Base-by-base conservation (phyloP, 2,797 vertebrate genomes). In the Anguilla pacifica region DNA sequence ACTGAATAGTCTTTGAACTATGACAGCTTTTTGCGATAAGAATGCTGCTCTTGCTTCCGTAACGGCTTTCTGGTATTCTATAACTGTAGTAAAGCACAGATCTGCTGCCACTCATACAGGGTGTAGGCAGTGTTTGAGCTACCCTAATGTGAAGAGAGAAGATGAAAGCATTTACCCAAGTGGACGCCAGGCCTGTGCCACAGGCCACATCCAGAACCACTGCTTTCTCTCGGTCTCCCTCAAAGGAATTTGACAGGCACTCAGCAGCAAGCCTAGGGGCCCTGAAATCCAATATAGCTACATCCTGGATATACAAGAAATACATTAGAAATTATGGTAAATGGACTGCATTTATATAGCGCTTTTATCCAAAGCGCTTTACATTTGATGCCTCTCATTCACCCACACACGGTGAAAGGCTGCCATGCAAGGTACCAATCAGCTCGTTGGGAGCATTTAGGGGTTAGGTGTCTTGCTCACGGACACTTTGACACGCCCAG, bases 201-300 rank as follows among this genome's bases (percentile, higher is more conserved):
- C 98, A 98, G 22, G 97, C 97, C 88, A 98, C 96, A 46, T 99
- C 97, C 89, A 99, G 92, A 87, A 99, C 94, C 49, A 94, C 46
- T 1, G 96, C 95, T 3, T 85, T 88, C 0, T 92, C 94, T 11
- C 91, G 92, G 0, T 94, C 92, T 2, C 91, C 91, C 0, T 81
- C 90, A 89, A 96, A 96, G 89, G 95, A 92, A 70, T 93, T 93
- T 6, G 94, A 93, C 85, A 99, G 92, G 72, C 92, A 94, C 67
- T 93, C 91, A 70, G 96, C 96, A 17, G 97, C 97, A 15, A 98
- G 92, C 77, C 22, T 2, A 0, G 98, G 98, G 3, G 97, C 98
- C 0, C 89, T 93, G 91, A 98, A 98, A 43, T 97, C 96, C 91
- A 99, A 91, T 43, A 94, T 51, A 0, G 90, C 94, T 72, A 97